Base-by-base conservation (phyloP, 2,113 vertebrate genomes). In the Takifugu flavidus region DNA sequence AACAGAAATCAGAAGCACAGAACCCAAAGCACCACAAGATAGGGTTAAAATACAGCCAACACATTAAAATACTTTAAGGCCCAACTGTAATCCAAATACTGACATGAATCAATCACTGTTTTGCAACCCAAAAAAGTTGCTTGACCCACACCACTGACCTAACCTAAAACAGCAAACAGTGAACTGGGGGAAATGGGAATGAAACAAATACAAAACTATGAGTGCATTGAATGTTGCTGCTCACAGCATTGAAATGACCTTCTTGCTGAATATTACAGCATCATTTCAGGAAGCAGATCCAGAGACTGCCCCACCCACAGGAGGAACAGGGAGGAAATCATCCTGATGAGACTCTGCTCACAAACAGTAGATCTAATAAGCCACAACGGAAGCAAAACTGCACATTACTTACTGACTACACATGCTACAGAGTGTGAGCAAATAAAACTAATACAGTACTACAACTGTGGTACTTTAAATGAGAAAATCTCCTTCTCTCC, bases 291-390 rank as follows among this genome's bases (percentile, higher is more conserved):
- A 70, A 25, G 65, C 69, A 62, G 7, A 72, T 66, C 59, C 6
- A 71, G 76, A 78, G 51, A 65, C 27, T 10, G 79, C 78, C 84
- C 83, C 80, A 67, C 87, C 87, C 86, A 80, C 78, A 59, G 59
- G 12, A 71, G 72, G 72, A 82, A 63, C 29, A 69, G 83, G 78
- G 78, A 78, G 75, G 77, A 79, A 77, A 59, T 39, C 29, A 5
- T 56, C 31, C 52, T 53, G 6, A 70, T 80, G 55, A 66, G 57
- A 72, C 57, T 43, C 53, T 58, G 20, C 20, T 20, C 20, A 20
- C 20, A 20, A 20, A 20, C 20, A 20, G 20, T 20, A 20, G 20
- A 20, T 20, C 20, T 20, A 20, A 20, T 20, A 20, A 20, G 20
- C 20, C 20, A 20, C 20, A 20, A 20, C 20, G 20, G 20, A 20